Evolutionary conservation across 2,888 invertebrate species (phyloP).

Genomic region (Idaea dimidiata): DNA sequence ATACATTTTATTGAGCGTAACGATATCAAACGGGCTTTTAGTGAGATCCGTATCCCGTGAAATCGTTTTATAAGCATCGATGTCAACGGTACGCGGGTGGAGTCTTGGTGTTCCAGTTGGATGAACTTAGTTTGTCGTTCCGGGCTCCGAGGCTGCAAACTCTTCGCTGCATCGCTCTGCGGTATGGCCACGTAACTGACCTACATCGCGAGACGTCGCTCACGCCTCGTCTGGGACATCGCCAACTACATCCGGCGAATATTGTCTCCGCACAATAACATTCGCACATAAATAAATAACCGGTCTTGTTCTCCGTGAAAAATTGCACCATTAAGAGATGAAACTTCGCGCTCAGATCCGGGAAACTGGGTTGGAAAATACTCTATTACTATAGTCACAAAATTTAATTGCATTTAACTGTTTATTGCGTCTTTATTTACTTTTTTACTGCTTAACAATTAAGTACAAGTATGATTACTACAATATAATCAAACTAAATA

Average conservation of each 20-base stretch:
- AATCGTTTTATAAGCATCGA: conserved; percentile 44
- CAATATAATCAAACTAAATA: background rate
- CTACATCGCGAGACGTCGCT: conserved; percentile 54
- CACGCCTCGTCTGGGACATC: conserved; percentile 57
- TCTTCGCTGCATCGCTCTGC: conserved; percentile 30
- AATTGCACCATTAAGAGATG: conserved; percentile 12
- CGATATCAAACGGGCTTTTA: conserved; percentile 12
- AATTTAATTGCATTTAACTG: background rate
- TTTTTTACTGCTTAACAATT: background rate
- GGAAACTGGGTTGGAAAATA: conserved; percentile 21
- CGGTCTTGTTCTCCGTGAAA: conserved; percentile 26
- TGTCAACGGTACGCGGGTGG: conserved; percentile 27
- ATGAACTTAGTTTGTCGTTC: conserved; percentile 30
- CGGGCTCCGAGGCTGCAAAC: conserved; percentile 15
- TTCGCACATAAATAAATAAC: conserved; percentile 32
- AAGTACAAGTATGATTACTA: background rate
- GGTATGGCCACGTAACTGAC: conserved; percentile 65
- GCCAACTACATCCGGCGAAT: conserved; percentile 56
- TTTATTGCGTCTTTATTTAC: background rate
- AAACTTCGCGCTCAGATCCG: conserved; percentile 12
- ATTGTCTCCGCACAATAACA: conserved; percentile 22
- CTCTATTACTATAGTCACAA: background rate
- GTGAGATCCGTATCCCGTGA: conserved; percentile 43
- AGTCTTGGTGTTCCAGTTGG: conserved; percentile 38
- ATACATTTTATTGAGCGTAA: conserved; percentile 9